phyloP scores from a whole-genome alignment of 2,113 vertebrate genomes.

The Ammodytes dubius region DNA sequence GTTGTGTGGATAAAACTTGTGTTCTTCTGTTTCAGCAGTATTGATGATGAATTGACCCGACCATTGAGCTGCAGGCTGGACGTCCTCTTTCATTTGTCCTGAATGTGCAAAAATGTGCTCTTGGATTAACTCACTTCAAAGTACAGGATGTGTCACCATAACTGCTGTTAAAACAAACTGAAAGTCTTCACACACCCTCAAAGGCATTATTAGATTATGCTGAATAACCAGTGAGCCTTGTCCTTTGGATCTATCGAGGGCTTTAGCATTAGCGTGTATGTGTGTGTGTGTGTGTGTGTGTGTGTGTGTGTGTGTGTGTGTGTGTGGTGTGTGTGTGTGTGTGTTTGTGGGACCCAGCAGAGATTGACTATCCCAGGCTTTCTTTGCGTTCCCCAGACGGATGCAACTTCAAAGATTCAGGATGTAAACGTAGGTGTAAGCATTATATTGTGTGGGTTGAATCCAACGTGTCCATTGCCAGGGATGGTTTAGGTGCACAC shows the following conservation, averaged over 20 bases:
- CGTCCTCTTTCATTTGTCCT: neutral
- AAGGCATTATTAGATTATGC: neutral
- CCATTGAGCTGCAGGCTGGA: neutral
- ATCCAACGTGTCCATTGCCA: constrained; percentile 30
- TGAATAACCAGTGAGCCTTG: neutral
- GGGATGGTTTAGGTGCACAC: constrained; percentile 2
- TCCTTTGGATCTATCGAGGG: constrained; percentile 4
- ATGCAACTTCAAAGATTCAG: constrained; percentile 61
- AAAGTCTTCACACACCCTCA: neutral
- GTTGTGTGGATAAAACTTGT: neutral
- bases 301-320: constrained; percentile 6
- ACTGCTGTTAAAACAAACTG: neutral
- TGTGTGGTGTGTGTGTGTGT: constrained; percentile 16
- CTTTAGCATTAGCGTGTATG: neutral
- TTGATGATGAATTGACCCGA: neutral
- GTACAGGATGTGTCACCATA: neutral
- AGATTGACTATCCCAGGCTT: constrained; percentile 67
- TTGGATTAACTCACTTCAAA: neutral
- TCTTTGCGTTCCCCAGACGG: constrained; percentile 48
- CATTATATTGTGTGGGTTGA: constrained; percentile 51
- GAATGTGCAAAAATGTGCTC: neutral
- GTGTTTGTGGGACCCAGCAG: constrained; percentile 47
- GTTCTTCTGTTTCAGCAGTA: neutral
- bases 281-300: constrained; percentile 3
- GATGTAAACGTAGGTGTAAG: constrained; percentile 58